Evolutionary conservation across 2,888 invertebrate genomes (phyloP).

Genomic region (Caenorhabditis uteleia): DNA sequence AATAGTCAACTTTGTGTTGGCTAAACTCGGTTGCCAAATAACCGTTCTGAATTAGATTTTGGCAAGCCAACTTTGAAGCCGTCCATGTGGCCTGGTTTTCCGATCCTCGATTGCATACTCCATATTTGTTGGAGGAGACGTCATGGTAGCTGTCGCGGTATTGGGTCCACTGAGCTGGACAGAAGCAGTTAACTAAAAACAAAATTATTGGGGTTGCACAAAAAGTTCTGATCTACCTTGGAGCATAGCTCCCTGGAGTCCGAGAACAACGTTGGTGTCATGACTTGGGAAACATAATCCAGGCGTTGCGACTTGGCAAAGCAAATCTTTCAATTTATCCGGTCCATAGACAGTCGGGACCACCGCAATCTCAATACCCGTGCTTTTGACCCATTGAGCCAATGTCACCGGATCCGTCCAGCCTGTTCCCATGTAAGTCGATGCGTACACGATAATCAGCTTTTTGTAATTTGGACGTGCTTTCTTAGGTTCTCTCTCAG

Average conservation of each 20-base stretch:
- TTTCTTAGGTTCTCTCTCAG: background rate
- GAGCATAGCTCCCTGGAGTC: constrained; percentile 25
- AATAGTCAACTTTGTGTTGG: too few species aligned
- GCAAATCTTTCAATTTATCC: constrained; percentile 12
- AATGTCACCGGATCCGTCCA: constrained; percentile 14
- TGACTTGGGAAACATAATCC: constrained; percentile 15
- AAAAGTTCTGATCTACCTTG: too few species aligned
- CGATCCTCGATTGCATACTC: too few species aligned
- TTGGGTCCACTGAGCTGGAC: too few species aligned
- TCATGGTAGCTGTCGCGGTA: too few species aligned
- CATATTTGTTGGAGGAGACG: too few species aligned
- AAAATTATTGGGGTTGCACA: too few species aligned
- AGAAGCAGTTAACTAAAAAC: too few species aligned
- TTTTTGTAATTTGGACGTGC: constrained; percentile 18
- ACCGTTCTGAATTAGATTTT: too few species aligned
- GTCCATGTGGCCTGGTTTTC: too few species aligned
- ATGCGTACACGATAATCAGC: constrained; percentile 29
- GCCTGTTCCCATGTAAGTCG: constrained; percentile 14
- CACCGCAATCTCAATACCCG: constrained; percentile 24
- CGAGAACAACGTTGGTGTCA: constrained; percentile 27
- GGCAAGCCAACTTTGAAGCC: too few species aligned
- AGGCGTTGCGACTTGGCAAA: constrained; percentile 17
- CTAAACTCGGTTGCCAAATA: too few species aligned
- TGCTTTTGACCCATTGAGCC: constrained; percentile 24
- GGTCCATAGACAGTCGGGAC: constrained; percentile 29